Percentiles rank a stretch among this genome's conserved stretches.
phyloP scores from a whole-genome alignment of 2,888 invertebrate genomes.

The Ormyrus labotus region DNA sequence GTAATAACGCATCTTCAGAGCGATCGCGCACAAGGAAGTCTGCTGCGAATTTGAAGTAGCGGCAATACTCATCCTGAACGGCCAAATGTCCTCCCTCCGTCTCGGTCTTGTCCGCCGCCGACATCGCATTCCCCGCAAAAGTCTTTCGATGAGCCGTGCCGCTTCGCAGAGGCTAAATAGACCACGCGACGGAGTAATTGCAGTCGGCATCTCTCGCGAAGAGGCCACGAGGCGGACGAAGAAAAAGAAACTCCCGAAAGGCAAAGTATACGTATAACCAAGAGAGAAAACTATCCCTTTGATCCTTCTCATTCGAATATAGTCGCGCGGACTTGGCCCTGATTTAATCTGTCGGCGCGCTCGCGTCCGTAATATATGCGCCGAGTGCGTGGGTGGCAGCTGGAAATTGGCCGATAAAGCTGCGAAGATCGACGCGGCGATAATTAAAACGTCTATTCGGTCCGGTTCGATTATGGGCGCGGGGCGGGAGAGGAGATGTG shows the following conservation, averaged over 20 bases:
- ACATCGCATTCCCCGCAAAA: slow-evolving; percentile 60
- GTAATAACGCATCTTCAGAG: slow-evolving; percentile 33
- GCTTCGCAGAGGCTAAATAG: slow-evolving; percentile 69
- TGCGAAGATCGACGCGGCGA: slow-evolving; percentile 65
- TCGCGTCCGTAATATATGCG: slow-evolving; percentile 20
- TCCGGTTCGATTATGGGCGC: slow-evolving; percentile 64
- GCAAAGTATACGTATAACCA: slow-evolving; percentile 58
- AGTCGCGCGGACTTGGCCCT: slow-evolving; percentile 61
- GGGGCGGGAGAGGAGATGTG: slow-evolving; percentile 53
- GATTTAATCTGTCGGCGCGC: slow-evolving; percentile 64
- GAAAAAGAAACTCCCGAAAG: slow-evolving; percentile 60
- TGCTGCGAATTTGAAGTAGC: slow-evolving; percentile 55
- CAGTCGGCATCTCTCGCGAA: slow-evolving; percentile 63
- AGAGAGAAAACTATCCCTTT: slow-evolving; percentile 65
- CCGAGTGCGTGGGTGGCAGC: slow-evolving; percentile 50
- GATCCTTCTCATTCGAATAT: slow-evolving; percentile 66
- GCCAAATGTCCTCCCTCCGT: neutral
- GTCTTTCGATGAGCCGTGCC: slow-evolving; percentile 68
- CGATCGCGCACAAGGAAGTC: slow-evolving; percentile 60
- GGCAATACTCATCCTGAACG: slow-evolving; percentile 10
- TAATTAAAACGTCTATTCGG: slow-evolving; percentile 71
- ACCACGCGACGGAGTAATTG: slow-evolving; percentile 71
- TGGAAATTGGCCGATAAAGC: slow-evolving; percentile 58
- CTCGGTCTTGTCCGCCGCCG: neutral
- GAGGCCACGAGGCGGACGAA: slow-evolving; percentile 42